Base-by-base conservation (phyloP, 2,797 vertebrate genomes). In the Diplodus puntazzo region DNA sequence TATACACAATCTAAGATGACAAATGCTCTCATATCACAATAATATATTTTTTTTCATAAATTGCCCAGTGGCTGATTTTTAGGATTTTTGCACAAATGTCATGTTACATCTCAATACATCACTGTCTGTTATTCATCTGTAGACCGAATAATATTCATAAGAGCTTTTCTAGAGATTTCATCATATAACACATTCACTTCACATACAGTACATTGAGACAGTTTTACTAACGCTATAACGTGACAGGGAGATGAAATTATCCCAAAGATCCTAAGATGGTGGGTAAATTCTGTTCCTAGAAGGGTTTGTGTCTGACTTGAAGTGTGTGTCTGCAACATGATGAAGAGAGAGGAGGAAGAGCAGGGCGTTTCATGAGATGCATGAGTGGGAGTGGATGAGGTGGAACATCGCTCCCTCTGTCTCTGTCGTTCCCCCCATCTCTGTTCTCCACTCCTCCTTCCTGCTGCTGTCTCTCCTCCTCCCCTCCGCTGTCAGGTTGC, bases 351-450 rank as follows among this genome's bases (percentile, higher is more conserved):
- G 23, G 58, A 67, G 34, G 73, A 71, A 60, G 67, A 60, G 77
- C 14, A 18, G 73, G 57, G 61, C 66, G 60, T 78, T 80, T 81
- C 55, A 73, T 72, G 85, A 73, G 67, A 89, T 75, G 83, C 84
- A 76, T 83, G 87, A 85, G 85, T 92, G 84, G 81, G 87, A 88
- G 83, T 87, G 86, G 80, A 89, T 90, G 87, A 91, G 86, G 82
- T 75, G 82, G 85, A 92, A 86, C 80, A 78, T 81, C 46, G 53
- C 72, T 66, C 76, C 71, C 30, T 69, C 73, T 34, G 39, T 62
- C 50, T 63, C 63, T 57, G 45, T 48, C 30, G 12, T 67, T 59
- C 55, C 60, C 43, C 59, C 7, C 43, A 2, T n/a, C 43, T 57
- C 46, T 34, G 25, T 53, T 55, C 3, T 70, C 75, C 75, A 34